phyloP scores from a whole-genome alignment of 2,888 invertebrate genomes.

The Dryococelus australis region DNA sequence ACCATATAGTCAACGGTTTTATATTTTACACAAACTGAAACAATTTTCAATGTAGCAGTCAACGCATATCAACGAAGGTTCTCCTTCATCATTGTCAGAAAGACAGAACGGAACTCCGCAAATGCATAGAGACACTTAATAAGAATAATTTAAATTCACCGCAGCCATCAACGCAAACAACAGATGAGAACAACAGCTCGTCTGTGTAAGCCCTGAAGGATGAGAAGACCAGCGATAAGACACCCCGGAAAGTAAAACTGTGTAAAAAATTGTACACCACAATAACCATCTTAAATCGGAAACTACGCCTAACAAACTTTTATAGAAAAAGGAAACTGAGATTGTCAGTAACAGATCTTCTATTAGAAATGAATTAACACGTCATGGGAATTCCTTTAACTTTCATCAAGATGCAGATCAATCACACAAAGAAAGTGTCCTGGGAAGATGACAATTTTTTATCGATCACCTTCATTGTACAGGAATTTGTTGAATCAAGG shows the following conservation, averaged over 20 bases:
- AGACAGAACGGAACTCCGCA: too few species aligned
- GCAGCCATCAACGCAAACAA: too few species aligned
- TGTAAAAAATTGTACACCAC: background rate
- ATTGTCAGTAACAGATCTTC: background rate
- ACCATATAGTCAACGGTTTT: too few species aligned
- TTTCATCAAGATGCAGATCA: background rate
- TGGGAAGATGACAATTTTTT: constrained; percentile 50
- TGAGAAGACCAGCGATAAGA: background rate
- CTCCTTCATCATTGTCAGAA: too few species aligned
- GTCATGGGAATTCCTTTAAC: background rate
- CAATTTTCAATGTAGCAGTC: too few species aligned
- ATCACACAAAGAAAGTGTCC: constrained; percentile 19
- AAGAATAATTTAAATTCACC: too few species aligned
- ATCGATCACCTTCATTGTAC: constrained; percentile 51
- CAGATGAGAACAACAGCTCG: too few species aligned
- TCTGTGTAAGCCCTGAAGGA: background rate
- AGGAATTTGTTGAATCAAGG: constrained; percentile 47
- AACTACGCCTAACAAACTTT: background rate
- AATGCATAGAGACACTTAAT: too few species aligned
- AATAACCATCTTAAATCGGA: background rate
- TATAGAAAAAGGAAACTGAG: background rate
- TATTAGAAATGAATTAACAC: background rate
- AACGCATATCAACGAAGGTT: too few species aligned
- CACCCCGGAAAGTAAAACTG: background rate
- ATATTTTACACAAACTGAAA: too few species aligned